These are phyloP conservation scores for Wasmannia auropunctata DNA, from an alignment of 1,140 invertebrate species.

Conservation along the genomic window DNA sequence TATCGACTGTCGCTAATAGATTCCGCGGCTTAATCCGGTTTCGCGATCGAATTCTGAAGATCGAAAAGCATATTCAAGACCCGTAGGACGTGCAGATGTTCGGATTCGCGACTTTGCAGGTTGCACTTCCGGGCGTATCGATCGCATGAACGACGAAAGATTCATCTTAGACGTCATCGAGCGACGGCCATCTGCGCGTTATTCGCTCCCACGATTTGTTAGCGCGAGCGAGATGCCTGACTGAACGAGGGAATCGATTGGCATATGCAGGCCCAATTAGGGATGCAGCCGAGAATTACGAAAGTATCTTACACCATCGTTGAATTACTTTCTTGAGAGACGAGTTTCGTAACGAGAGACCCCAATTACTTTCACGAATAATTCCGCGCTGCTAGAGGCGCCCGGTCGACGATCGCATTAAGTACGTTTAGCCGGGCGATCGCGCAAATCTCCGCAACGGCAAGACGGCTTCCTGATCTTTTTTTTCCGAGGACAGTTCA, in stretches of 20 bases:
- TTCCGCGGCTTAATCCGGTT: background rate
- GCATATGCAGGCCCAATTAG: conserved; percentile 65
- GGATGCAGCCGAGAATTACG: conserved; percentile 62
- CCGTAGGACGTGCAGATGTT: no score
- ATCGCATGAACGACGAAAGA: conserved; percentile 21
- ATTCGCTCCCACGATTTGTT: conserved; percentile 27
- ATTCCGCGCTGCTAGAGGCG: conserved; percentile 22
- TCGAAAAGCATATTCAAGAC: background rate
- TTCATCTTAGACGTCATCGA: conserved; percentile 52
- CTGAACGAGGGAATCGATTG: conserved; percentile 62
- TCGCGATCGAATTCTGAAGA: background rate
- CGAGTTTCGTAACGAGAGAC: conserved; percentile 64
- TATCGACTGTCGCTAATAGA: conserved; percentile 44
- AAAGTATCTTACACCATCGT: conserved; percentile 34
- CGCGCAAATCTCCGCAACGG: conserved; percentile 28
- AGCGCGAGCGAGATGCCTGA: conserved; percentile 37
- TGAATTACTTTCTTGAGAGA: conserved; percentile 62
- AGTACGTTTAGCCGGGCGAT: conserved; percentile 48
- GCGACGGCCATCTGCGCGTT: conserved; percentile 15
- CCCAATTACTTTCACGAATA: conserved; percentile 69
- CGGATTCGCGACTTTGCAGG: background rate
- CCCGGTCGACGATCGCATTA: background rate
- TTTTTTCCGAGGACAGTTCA: background rate
- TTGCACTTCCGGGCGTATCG: background rate
- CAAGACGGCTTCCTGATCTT: background rate